Conservation (phyloP, 2,797 vertebrate genomes). For the Arnoldichthys spilopterus region DNA sequence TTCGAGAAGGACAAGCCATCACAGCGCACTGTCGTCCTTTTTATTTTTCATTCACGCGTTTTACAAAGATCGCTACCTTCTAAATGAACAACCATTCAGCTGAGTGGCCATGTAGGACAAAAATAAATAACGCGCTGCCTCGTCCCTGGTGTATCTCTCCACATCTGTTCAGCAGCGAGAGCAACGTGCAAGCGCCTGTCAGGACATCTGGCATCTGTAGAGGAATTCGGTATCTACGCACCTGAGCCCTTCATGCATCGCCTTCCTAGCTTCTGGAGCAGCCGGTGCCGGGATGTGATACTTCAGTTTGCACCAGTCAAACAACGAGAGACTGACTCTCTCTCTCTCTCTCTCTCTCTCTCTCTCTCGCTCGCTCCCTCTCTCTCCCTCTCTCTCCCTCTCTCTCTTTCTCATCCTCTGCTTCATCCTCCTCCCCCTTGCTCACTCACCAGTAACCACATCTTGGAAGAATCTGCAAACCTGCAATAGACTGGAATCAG, state of each 20-base stretch:
- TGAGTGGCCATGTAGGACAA: conserved; percentile 21
- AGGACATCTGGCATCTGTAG: conserved; percentile 24
- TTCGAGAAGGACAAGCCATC: neutral
- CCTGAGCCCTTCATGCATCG: conserved; percentile 81
- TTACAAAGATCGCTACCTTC: conserved; percentile 10
- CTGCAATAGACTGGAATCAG: neutral
- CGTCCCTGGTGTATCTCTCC: conserved; percentile 3
- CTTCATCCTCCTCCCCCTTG: neutral
- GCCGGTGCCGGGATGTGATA: conserved; percentile 76
- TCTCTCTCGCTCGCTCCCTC: conserved; percentile 32
- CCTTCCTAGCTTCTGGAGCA: conserved; percentile 73
- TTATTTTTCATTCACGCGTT: conserved; percentile 6
- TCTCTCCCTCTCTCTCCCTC: conserved; percentile 18
- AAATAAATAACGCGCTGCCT: conserved; percentile 24
- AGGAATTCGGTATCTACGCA: conserved; percentile 67
- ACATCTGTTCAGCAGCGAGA: conserved; percentile 26
- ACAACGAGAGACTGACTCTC: conserved; percentile 33
- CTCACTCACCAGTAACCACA: neutral
- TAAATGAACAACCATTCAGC: conserved; percentile 10
- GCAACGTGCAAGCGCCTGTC: conserved; percentile 49
- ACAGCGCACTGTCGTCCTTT: neutral
- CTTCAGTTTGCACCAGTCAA: conserved; percentile 70
- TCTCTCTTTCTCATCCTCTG: conserved; percentile 15
- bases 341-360: conserved; percentile 47
- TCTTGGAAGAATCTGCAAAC: neutral